Percentiles rank a stretch among this genome's conserved stretches.
These are phyloP conservation scores for Mystacornis crossleyi DNA, from an alignment of 2,113 vertebrate species.

Conservation along the genomic window DNA sequence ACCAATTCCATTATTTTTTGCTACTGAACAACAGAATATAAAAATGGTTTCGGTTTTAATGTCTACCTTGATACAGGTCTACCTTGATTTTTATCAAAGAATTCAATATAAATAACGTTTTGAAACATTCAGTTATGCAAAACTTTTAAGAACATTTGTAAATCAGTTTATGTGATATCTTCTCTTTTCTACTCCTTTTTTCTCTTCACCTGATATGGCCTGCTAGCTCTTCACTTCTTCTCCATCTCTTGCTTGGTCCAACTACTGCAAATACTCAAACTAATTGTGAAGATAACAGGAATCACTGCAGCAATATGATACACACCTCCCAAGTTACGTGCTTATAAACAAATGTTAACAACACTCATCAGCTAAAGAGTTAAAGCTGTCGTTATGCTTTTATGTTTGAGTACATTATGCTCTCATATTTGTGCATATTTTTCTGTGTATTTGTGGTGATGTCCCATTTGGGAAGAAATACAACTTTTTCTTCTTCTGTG, in stretches of 20 bases:
- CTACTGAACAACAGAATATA: not conserved
- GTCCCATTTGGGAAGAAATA: not conserved
- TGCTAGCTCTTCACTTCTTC: not conserved
- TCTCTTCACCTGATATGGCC: not conserved
- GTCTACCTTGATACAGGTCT: not conserved
- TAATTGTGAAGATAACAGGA: not conserved
- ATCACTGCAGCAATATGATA: not conserved
- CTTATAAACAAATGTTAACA: not conserved
- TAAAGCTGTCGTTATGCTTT: not conserved
- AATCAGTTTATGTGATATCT: not conserved
- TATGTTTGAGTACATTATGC: not conserved
- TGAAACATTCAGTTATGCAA: not conserved
- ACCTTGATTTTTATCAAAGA: not conserved
- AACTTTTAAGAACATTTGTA: not conserved
- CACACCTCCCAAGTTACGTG: not conserved
- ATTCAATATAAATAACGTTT: not conserved
- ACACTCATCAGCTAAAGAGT: not conserved
- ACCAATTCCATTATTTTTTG: not conserved
- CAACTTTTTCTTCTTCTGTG: not conserved
- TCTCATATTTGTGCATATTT: not conserved
- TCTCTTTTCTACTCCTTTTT: not conserved
- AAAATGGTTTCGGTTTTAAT: not conserved
- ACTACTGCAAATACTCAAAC: not conserved
- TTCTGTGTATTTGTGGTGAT: not conserved
- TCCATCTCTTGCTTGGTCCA: not conserved